Evolutionary conservation across 2,113 vertebrate species (phyloP), one percentile per base, ranked within the genome.

Genomic region (Ceratotherium simum): DNA sequence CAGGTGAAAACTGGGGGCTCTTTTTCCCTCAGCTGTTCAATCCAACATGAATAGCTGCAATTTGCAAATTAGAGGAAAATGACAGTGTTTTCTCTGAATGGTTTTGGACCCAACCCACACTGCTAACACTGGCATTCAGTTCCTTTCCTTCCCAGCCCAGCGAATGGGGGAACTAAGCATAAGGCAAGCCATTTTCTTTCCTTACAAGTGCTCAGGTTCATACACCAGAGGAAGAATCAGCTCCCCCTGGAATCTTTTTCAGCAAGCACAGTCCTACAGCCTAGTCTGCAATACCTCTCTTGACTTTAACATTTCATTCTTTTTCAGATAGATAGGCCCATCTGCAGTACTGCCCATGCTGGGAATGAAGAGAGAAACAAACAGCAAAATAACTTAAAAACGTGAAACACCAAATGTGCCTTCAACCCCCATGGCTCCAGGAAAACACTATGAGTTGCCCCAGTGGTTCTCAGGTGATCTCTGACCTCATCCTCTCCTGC

Each of bases 41-140:
- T 83, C 93, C 90, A 69, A 76, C 76, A 82, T 23, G 95, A 97
- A 98, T 85, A 96, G 95, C 91, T 90, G 75, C 88, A 97, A 98
- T 97, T 94, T 98, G 98, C 97, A 96, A 98, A 97, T 96, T 93
- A 98, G 98, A 96, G 46, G 85, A 69, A 97, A 97, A 98, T 96
- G 85, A 96, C 89, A 96, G 97, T 92, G 96, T 97, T 96, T 97
- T 85, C 92, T 87, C 90, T 80, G 91, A 95, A 96, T 93, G 91
- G 64, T 70, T 96, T 93, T 82, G 83, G 72, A 96, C 56, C 64
- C 96, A 96, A 17, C 90, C 91, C 91, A 93, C 73, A 87, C 56
- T 64, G 67, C 60, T 95, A 83, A 65, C 4, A 10, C 64, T 90
- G 75, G 73, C 89, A 11, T 86, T 81, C 0, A 27, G 48, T 60